Base-by-base conservation (phyloP, 2,797 vertebrate species). In the Mus minutoides region DNA sequence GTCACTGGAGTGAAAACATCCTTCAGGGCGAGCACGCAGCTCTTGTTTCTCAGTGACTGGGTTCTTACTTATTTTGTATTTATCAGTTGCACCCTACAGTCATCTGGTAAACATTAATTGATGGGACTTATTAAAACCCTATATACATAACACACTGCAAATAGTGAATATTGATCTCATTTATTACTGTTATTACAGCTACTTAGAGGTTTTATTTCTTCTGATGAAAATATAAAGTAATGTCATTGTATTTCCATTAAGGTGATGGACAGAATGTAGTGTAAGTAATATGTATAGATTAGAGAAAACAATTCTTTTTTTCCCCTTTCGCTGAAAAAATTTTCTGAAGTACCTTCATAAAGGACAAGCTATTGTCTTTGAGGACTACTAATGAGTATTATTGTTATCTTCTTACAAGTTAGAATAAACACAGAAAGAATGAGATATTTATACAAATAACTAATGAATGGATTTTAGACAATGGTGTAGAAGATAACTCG, bases 211-310 rank as follows among this genome's bases (percentile, higher is more conserved):
- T 82, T 92, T 69, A 46, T 52, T 21, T 21, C 34, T 71, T 31
- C 69, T 49, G 34, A 37, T 77, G 46, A 52, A 6, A 62, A 95
- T 94, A 37, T 4, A 90, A 82, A 49, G 40, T 37, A 91, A 77
- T 91, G 49, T 84, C 85, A 76, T 29, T 67, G 6, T 52, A 34
- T 96, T 96, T 83, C 9, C 58, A 87, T 77, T 40, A 75, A 76
- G 69, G 6, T 87, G 24, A 34, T 75, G 94, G 54, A 58, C 85
- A 91, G 62, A 26, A 86, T 26, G 31, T 7, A 64, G 54, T 54
- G 2, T 31, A 78, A 95, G 56, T 64, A 79, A 86, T 11, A 83
- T 3, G 34, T 26, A 56, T 54, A 73, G 52, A 29, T 56, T 73
- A 71, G 14, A 73, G 9, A 71, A 37, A 31, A 2, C 40, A 40